Conservation (phyloP, 2,797 vertebrate genomes). For the Phrynocephalus vlangalii region DNA sequence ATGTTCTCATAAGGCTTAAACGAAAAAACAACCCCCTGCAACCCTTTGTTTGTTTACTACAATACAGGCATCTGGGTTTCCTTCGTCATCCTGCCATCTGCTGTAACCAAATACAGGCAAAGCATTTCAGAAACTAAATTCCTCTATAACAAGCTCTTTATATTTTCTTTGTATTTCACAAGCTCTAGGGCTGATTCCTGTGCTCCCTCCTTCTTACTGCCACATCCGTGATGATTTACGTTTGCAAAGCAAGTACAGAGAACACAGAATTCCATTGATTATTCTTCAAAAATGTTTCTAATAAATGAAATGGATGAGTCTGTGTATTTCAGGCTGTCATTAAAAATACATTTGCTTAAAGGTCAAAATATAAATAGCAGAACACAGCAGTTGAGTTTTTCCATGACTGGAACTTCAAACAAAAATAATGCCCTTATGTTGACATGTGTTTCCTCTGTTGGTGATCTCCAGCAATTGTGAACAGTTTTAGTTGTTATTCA, state of each 20-base stretch:
- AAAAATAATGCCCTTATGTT: conserved; percentile 59
- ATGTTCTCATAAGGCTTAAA: conserved; percentile 48
- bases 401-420: conserved; percentile 50
- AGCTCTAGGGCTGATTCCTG: conserved; percentile 42
- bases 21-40: too few species aligned
- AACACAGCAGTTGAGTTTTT: conserved; percentile 30
- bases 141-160: conserved; percentile 33
- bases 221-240: conserved; percentile 48
- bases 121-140: conserved; percentile 48
- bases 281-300: conserved; percentile 52
- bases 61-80: conserved; percentile 52
- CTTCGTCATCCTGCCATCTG: conserved; percentile 51
- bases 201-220: neutral
- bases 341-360: neutral
- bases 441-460: neutral
- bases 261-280: conserved; percentile 51
- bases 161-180: conserved; percentile 35
- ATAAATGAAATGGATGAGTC: conserved; percentile 35
- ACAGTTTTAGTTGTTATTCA: neutral
- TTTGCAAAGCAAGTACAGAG: neutral
- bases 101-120: conserved; percentile 65
- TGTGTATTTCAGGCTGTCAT: accelerated
- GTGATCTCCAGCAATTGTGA: neutral
- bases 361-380: conserved; percentile 56
- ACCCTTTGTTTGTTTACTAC: conserved; percentile 42